Conservation (phyloP, 2,113 vertebrate genomes). For the Forbesichthys agassizii region DNA sequence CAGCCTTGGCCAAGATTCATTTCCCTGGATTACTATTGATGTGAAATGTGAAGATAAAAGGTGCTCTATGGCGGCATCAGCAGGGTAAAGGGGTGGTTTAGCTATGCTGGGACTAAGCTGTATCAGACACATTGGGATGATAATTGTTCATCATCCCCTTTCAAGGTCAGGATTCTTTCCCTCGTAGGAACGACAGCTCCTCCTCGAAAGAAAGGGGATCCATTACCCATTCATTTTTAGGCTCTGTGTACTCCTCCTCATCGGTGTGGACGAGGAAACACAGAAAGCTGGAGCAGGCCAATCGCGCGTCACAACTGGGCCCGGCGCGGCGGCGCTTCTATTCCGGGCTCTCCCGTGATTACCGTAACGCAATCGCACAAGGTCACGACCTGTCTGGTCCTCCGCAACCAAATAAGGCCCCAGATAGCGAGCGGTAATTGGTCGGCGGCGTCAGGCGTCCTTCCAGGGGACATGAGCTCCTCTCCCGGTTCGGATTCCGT, state of each 20-base stretch:
- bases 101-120: conserved; percentile 37
- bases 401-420: conserved; percentile 50
- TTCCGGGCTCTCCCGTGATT: too few relatives aligned
- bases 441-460: conserved; percentile 44
- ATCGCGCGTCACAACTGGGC: too few relatives aligned
- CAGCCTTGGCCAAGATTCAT: conserved; percentile 66
- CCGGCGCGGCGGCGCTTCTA: too few relatives aligned
- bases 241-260: too few relatives aligned
- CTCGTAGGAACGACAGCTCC: conserved; percentile 37
- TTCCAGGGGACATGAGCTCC: conserved; percentile 50
- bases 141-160: conserved; percentile 60
- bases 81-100: conserved; percentile 13
- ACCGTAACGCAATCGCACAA: conserved; percentile 35
- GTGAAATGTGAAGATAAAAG: conserved; percentile 74
- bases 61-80: conserved; percentile 60
- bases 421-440: conserved; percentile 70
- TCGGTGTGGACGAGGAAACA: too few relatives aligned
- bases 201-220: conserved; percentile 9
- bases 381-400: conserved; percentile 45
- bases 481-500: not conserved
- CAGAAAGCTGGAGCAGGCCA: too few relatives aligned
- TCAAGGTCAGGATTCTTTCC: conserved; percentile 55
- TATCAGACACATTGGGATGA: conserved; percentile 57
- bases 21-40: conserved; percentile 71
- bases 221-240: not conserved